Evolutionary conservation across 2,888 invertebrate genomes (phyloP).

Genomic region (Euplagia quadripunctaria): DNA sequence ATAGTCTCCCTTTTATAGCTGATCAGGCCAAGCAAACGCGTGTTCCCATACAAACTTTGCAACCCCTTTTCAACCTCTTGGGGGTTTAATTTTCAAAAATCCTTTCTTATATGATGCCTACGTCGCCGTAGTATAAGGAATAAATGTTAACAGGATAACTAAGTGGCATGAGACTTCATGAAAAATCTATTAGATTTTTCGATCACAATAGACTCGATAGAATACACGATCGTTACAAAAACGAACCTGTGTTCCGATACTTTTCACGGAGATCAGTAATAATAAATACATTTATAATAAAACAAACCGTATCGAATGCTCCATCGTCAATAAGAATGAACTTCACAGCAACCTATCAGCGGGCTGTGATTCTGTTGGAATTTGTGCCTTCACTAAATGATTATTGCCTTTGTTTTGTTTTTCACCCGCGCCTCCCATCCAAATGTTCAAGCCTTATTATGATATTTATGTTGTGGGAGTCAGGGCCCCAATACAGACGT

Average conservation of each 20-base stretch:
- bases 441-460: constrained; percentile 74
- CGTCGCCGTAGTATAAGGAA: no score
- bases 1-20: no score
- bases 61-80: no score
- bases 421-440: constrained; percentile 68
- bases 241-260: neutral
- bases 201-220: no score
- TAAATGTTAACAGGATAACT: no score
- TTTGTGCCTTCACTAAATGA: constrained; percentile 77
- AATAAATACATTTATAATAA: constrained; percentile 7
- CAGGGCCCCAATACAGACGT: constrained; percentile 45
- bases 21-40: no score
- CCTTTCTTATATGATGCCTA: no score
- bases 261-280: constrained; percentile 4
- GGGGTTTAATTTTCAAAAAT: no score
- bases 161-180: no score
- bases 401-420: constrained; percentile 74
- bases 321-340: constrained; percentile 46
- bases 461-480: constrained; percentile 67
- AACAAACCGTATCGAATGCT: constrained; percentile 36
- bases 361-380: constrained; percentile 71
- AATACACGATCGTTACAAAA: no score
- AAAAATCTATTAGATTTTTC: no score
- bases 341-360: constrained; percentile 67
- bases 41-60: no score